A percentile compares a stretch with the other conserved stretches of the same genome.
phyloP scores from a whole-genome alignment of 2,113 vertebrate genomes.

The Lasiurus borealis region DNA sequence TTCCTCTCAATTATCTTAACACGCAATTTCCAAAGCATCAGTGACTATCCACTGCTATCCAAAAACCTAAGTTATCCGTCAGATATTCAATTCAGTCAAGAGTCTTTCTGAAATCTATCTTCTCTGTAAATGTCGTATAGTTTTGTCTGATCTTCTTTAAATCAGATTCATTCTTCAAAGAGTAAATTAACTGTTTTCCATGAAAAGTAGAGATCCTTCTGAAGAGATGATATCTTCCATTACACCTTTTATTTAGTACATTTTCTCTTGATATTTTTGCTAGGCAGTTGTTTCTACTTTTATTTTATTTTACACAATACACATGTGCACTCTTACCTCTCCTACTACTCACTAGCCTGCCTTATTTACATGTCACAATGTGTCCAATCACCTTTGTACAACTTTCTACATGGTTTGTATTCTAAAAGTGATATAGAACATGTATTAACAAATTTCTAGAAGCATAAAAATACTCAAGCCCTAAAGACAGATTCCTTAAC shows the following conservation, averaged over 20 bases:
- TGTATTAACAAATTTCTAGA: background rate
- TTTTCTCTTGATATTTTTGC: background rate
- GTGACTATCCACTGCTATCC: background rate
- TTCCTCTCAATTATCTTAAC: background rate
- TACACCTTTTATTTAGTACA: background rate
- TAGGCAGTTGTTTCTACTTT: background rate
- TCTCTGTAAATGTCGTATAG: background rate
- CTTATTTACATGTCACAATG: background rate
- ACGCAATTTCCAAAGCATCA: background rate
- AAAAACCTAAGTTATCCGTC: background rate
- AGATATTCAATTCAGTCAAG: background rate
- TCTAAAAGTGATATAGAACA: background rate
- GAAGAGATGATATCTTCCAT: background rate
- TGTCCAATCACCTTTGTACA: background rate
- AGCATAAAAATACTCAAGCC: background rate
- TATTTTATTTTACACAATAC: background rate
- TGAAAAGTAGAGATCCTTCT: background rate
- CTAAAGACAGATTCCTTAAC: background rate
- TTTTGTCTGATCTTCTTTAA: background rate
- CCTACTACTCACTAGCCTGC: background rate
- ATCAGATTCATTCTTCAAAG: background rate
- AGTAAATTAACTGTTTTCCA: background rate
- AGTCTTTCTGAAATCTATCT: background rate
- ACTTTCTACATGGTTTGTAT: background rate
- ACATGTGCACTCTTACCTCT: accelerated